Percentiles rank a stretch among this genome's conserved stretches.
Evolutionary conservation across 2,888 invertebrate species (phyloP).

Genomic region (Ornithoptera alexandrae): DNA sequence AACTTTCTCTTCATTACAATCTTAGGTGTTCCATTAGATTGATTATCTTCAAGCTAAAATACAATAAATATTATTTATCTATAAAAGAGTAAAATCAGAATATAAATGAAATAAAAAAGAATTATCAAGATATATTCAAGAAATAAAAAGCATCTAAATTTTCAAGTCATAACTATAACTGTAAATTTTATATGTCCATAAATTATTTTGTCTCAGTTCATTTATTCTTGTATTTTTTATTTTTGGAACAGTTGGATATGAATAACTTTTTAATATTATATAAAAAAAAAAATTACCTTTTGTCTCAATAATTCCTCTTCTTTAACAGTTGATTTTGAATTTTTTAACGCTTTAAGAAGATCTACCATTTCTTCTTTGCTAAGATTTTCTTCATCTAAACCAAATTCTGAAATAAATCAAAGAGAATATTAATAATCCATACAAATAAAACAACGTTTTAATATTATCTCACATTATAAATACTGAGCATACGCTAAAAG

Average conservation of each 20-base stretch:
- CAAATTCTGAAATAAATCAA: constrained; percentile 56
- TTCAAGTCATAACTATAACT: too few species aligned
- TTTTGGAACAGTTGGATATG: too few species aligned
- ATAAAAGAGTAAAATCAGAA: not conserved
- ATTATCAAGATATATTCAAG: too few species aligned
- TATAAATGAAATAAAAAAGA: too few species aligned
- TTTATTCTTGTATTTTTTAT: too few species aligned
- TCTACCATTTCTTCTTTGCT: constrained; percentile 73
- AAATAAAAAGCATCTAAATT: too few species aligned
- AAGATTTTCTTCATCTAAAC: constrained; percentile 69
- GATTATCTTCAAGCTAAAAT: constrained; percentile 45
- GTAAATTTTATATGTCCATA: too few species aligned
- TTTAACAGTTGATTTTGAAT: constrained; percentile 64
- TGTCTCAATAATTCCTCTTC: constrained; percentile 56
- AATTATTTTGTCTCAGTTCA: too few species aligned
- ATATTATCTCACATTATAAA: not conserved
- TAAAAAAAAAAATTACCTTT: constrained; percentile 39
- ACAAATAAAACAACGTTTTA: not conserved
- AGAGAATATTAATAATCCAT: not conserved
- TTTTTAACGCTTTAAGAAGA: constrained; percentile 65
- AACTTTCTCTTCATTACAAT: constrained; percentile 60
- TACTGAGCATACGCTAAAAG: not conserved
- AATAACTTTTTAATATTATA: not conserved
- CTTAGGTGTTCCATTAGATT: constrained; percentile 40
- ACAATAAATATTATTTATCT: not conserved